Conservation (phyloP, 2,113 vertebrate genomes). For the Pogona vitticeps region DNA sequence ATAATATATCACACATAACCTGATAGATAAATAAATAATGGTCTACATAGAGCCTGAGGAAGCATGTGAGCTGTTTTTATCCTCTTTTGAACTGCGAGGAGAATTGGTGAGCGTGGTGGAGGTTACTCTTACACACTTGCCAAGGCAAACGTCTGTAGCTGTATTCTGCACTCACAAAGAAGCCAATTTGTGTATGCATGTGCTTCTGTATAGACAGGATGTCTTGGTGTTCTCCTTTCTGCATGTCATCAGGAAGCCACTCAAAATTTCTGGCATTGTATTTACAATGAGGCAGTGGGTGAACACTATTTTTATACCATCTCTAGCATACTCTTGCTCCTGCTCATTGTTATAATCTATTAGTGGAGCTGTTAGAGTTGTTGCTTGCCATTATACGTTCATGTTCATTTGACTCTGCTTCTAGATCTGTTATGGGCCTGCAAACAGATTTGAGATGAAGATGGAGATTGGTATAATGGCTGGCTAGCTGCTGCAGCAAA, state of each 20-base stretch:
- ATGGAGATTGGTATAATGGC: not conserved
- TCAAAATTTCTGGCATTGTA: not conserved
- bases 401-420: not conserved
- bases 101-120: constrained; percentile 27
- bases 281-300: too few relatives aligned
- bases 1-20: constrained; percentile 49
- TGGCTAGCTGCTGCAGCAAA: not conserved
- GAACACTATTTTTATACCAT: not conserved
- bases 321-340: not conserved
- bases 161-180: not conserved
- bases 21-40: constrained; percentile 21
- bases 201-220: not conserved
- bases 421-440: not conserved
- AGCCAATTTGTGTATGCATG: not conserved
- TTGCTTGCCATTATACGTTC: not conserved
- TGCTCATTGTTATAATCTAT: not conserved
- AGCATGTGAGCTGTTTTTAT: rapidly evolving
- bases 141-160: not conserved
- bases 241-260: not conserved
- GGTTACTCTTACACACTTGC: constrained; percentile 5
- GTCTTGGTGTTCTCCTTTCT: not conserved
- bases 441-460: not conserved
- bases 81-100: constrained; percentile 11
- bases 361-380: not conserved
- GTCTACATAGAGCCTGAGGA: not conserved